Conservation (phyloP, 2,888 invertebrate species). For the Drosophila paramelanica region DNA sequence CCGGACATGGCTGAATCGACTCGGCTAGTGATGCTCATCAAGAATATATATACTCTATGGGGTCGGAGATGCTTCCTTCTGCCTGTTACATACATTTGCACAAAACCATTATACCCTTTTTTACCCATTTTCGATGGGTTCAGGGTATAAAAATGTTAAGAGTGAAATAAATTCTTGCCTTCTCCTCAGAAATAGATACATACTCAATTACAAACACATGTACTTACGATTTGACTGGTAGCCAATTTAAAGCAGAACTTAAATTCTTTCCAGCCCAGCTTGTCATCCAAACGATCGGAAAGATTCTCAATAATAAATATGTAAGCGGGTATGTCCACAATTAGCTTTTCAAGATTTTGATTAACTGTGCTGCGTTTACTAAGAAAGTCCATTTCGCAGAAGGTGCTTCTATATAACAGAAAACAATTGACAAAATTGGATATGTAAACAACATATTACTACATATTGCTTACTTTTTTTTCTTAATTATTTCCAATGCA, state of each 20-base stretch:
- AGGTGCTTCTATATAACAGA: slow-evolving; percentile 86
- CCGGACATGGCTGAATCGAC: too few species aligned
- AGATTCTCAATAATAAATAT: slow-evolving; percentile 88
- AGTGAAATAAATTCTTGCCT: too few species aligned
- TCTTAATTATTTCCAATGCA: slow-evolving; percentile 81
- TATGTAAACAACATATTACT: not conserved
- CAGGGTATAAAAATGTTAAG: too few species aligned
- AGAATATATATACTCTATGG: too few species aligned
- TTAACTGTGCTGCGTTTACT: slow-evolving; percentile 88
- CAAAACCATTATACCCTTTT: too few species aligned
- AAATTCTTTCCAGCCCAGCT: slow-evolving; percentile 87
- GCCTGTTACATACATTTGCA: too few species aligned
- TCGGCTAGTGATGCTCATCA: too few species aligned
- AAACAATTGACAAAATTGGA: not conserved
- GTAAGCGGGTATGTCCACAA: slow-evolving; percentile 88
- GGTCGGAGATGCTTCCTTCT: too few species aligned
- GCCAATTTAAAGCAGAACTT: slow-evolving; percentile 88
- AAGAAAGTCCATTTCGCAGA: slow-evolving; percentile 87
- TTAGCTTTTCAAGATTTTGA: slow-evolving; percentile 87
- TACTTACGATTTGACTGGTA: slow-evolving; percentile 88
- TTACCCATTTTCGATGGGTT: too few species aligned
- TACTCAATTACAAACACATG: not conserved
- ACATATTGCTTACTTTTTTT: slow-evolving; percentile 75
- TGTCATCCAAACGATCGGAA: slow-evolving; percentile 87
- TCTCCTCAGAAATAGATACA: not conserved